phyloP scores from a whole-genome alignment of 2,888 invertebrate genomes.

The Leptarthrus brevirostris region DNA sequence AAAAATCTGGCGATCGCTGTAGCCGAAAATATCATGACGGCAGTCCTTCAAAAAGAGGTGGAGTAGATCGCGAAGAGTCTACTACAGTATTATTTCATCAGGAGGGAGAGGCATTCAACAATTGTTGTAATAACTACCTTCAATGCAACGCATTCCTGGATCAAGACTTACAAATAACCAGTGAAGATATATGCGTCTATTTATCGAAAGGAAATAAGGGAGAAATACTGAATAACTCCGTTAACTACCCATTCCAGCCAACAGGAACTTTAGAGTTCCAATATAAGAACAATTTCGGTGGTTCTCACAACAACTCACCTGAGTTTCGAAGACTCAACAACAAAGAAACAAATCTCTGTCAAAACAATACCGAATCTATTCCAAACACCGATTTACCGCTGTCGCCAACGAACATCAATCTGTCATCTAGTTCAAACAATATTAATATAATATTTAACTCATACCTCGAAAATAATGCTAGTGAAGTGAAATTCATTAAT shows the following conservation, averaged over 20 bases:
- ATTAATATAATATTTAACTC: constrained; percentile 65
- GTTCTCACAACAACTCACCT: constrained; percentile 42
- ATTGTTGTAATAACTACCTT: constrained; percentile 65
- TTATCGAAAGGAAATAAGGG: constrained; percentile 64
- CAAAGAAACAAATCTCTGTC: constrained; percentile 66
- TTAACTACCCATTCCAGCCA: constrained; percentile 66
- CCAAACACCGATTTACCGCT: constrained; percentile 57
- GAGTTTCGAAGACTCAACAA: constrained; percentile 58
- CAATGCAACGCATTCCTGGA: constrained; percentile 66
- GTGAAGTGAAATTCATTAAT: constrained; percentile 66
- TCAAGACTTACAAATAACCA: constrained; percentile 67
- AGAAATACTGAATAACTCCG: constrained; percentile 64
- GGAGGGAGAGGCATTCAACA: constrained; percentile 66
- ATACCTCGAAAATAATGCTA: constrained; percentile 60
- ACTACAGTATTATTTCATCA: constrained; percentile 67
- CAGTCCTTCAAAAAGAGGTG: constrained; percentile 5
- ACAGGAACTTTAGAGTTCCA: constrained; percentile 66
- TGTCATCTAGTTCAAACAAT: constrained; percentile 65
- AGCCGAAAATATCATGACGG: constrained; percentile 25
- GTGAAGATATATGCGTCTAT: constrained; percentile 66
- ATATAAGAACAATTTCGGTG: constrained; percentile 65
- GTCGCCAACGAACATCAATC: constrained; percentile 64
- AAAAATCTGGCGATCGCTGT: constrained; percentile 20
- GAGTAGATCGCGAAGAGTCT: constrained; percentile 59
- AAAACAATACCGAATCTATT: constrained; percentile 58